Evolutionary conservation across 2,888 invertebrate genomes (phyloP).

Genomic region (Fragum whitleyi): DNA sequence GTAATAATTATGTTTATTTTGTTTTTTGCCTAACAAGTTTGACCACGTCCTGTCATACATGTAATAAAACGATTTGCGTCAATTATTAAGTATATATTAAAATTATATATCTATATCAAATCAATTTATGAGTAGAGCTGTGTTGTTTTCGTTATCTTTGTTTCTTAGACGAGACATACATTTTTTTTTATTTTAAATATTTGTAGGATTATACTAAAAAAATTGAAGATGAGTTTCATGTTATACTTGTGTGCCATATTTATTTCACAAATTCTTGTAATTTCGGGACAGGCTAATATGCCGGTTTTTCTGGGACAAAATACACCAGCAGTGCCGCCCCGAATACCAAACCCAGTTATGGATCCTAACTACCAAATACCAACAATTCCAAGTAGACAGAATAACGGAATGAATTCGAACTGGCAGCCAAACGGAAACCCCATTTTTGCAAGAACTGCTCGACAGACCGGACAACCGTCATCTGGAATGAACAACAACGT

Average conservation of each 20-base stretch:
- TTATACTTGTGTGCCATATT: background rate
- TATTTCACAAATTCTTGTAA: background rate
- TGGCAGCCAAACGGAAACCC: conserved; percentile 13
- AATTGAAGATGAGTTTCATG: background rate
- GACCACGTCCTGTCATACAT: conserved; percentile 14
- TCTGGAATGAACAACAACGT: background rate
- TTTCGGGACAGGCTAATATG: conserved; percentile 4
- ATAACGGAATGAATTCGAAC: background rate
- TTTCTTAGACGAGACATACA: background rate
- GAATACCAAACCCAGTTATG: background rate
- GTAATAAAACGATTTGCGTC: conserved; percentile 20
- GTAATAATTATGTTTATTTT: conserved; percentile 10
- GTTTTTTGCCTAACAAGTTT: conserved; percentile 30
- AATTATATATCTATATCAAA: background rate
- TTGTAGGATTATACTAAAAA: background rate
- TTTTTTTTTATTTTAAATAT: background rate
- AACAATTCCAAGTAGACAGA: background rate
- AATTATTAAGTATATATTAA: background rate
- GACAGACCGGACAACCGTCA: background rate
- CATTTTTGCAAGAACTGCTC: background rate
- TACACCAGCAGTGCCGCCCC: conserved; percentile 34
- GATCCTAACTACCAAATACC: conserved; percentile 15
- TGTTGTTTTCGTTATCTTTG: background rate
- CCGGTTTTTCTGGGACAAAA: conserved; percentile 54
- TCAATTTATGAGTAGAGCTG: background rate